Evolutionary conservation across 2,888 invertebrate genomes (phyloP), one percentile per base, ranked within the genome.

Genomic region (Amiota minor): DNA sequence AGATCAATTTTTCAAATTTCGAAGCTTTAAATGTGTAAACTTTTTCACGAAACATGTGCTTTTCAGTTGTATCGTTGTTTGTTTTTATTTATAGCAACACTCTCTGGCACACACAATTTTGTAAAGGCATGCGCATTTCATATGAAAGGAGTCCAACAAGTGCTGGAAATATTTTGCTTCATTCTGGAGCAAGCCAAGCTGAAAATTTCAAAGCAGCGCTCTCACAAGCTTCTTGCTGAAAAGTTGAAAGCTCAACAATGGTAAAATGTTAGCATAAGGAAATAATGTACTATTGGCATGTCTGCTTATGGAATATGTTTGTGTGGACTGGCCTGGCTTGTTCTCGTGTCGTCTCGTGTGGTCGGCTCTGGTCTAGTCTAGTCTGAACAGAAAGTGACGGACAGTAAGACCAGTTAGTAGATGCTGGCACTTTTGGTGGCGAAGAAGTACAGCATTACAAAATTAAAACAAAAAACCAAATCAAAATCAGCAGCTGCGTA

Each of bases 131-230:
- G 87, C 87, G 86, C 85, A 76, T 35, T 80, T n/a, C 1, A 23
- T 14, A 56, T 12, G 69, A 74, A 53, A 64, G 73, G 81, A 82
- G 81, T 83, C 85, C 87, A 88, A 88, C 88, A 88, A 87, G 88
- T 88, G 86, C 82, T 75, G 78, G 74, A 75, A 77, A 64, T 59
- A 73, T 76, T 65, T 67, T 76, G 75, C 76, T 75, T 74, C 75
- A 76, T 23, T 47, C 23, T 75, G 72, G 74, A 77, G 71, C 72
- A 67, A 16, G 20, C 59, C 16, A 56, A 53, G 4, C 53, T 53
- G 20, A 16, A 16, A 9, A 18, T 53, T 16, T 53, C 23, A 59
- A 59, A 6, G 14, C 53, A 59, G 59, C 59, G 9, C 35, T 8
- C 35, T 35, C 35, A 35, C 35, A 35, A 35, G 35, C 35, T 35